Conservation (phyloP, 2,888 invertebrate species). For the Apoda limacodes region DNA sequence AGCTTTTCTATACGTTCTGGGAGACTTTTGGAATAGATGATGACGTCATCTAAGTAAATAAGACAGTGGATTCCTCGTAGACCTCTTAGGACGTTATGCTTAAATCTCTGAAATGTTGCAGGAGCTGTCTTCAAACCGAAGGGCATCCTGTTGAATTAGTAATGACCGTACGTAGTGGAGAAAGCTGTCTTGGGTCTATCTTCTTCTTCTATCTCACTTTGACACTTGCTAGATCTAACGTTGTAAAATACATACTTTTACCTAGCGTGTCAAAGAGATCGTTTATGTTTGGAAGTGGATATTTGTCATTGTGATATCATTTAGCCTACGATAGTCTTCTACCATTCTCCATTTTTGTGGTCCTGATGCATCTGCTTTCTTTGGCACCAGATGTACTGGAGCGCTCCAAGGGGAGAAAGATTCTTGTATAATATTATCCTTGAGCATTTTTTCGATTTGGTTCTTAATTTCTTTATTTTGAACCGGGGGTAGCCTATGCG, state of each 20-base stretch:
- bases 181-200: conserved; percentile 18
- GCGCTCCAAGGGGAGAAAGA: conserved; percentile 20
- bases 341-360: conserved; percentile 21
- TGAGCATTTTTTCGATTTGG: conserved; percentile 11
- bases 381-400: conserved; percentile 22
- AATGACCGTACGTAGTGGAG: conserved; percentile 15
- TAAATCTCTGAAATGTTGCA: conserved; percentile 20
- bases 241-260: conserved; percentile 19
- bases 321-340: conserved; percentile 20
- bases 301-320: conserved; percentile 22
- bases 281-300: conserved; percentile 19
- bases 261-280: conserved; percentile 21
- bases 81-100: conserved; percentile 20
- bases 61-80: conserved; percentile 20
- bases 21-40: conserved; percentile 23
- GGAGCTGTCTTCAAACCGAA: conserved; percentile 16
- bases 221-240: conserved; percentile 15
- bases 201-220: conserved; percentile 13
- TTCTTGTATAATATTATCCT: conserved; percentile 14
- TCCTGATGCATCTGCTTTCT: conserved; percentile 12
- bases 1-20: conserved; percentile 21
- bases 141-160: conserved; percentile 19
- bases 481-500: conserved; percentile 2
- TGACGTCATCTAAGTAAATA: conserved; percentile 28
- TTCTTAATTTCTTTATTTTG: conserved; percentile 3